Evolutionary conservation across 2,797 vertebrate species (phyloP), one percentile per base, ranked within the genome.

Genomic region (Halcyon smyrnensis): DNA sequence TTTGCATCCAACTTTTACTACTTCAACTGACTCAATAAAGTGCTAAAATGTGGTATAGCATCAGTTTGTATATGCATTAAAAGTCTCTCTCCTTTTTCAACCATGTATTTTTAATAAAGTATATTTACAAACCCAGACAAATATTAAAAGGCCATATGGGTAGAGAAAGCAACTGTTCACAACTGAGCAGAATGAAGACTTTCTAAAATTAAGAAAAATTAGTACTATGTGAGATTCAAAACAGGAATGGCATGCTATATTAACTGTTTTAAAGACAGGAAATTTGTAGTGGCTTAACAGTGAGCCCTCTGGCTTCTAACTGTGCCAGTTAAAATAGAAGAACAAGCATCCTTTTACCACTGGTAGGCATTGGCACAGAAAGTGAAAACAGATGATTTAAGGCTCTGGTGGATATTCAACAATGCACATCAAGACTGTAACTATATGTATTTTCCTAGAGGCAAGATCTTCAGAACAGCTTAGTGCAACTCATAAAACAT

Each of bases 261-360:
- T 71, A 91, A 73, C 34, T 65, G 3, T 88, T 95, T 90, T 39
- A 76, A 77, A 95, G 80, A 43, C 11, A 48, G 13, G 39, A 96
- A 86, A 95, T 65, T 19, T 89, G 12, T 54, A 45, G 19, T 77
- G 43, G 25, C 11, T 91, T 76, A 81, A 39, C 48, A 56, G 21
- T 54, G 67, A 85, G 11, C 16, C 41, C 56, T 92, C 45, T 79
- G 65, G 13, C 36, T 96, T 88, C 23, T 64, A 64, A 76, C 36
- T 75, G 43, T 75, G 39, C 39, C 83, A 79, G 41, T 94, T 95
- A 51, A 71, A 94, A 60, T 25, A 92, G 78, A 96, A 93, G 27
- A 87, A 48, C 39, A 73, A 85, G 23, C 11, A 60, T 54, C 34
- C 15, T 71, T 39, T 84, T 88, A 80, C 63, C 45, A 51, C 32